phyloP scores from a whole-genome alignment of 2,888 invertebrate species.

The Xylocampa areola region DNA sequence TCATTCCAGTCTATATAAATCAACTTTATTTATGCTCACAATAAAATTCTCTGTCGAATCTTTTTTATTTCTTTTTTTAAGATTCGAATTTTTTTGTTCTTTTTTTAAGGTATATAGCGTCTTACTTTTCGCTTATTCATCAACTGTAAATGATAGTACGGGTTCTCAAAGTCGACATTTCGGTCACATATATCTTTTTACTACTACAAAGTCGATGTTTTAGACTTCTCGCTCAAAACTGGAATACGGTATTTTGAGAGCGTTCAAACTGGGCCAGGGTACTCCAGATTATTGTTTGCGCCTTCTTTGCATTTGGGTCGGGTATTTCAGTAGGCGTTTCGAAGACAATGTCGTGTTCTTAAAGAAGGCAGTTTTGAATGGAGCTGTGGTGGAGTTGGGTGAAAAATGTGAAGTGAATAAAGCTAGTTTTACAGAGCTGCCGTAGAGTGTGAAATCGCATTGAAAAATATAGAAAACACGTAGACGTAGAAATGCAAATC shows the following conservation, averaged over 20 bases:
- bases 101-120: neutral
- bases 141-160: slow-evolving; percentile 51
- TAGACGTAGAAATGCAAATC: no score
- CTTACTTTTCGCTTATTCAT: neutral
- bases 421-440: no score
- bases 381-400: no score
- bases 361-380: neutral
- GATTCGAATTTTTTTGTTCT: no score
- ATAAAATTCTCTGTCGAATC: no score
- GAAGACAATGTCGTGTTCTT: slow-evolving; percentile 19
- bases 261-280: slow-evolving; percentile 46
- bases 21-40: no score
- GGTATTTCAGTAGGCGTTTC: slow-evolving; percentile 24
- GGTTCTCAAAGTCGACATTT: slow-evolving; percentile 54
- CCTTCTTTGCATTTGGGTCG: slow-evolving; percentile 38
- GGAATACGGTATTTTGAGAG: slow-evolving; percentile 43
- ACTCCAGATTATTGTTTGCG: slow-evolving; percentile 45
- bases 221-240: slow-evolving; percentile 40
- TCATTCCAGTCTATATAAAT: no score
- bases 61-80: no score
- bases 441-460: no score
- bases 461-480: no score
- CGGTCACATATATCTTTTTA: slow-evolving; percentile 60
- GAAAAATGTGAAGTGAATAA: no score
- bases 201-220: slow-evolving; percentile 42